Evolutionary conservation across 2,888 invertebrate genomes (phyloP), one percentile per base, ranked within the genome.

Genomic region (Allacma fusca): DNA sequence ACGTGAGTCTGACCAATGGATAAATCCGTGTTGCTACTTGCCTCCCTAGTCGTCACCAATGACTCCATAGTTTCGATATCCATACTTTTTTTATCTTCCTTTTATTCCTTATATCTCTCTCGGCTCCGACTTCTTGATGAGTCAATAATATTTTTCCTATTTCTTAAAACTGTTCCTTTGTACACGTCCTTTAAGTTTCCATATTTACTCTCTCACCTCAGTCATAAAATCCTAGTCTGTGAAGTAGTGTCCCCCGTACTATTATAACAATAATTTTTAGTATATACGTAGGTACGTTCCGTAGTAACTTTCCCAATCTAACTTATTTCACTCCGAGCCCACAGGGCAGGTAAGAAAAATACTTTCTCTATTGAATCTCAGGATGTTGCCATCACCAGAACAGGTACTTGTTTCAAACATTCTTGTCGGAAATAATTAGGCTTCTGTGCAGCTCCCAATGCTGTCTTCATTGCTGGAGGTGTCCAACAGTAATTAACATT

Each of bases 41-140:
- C 77, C 69, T 79, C 79, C 71, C 75, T 74, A 9, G 75, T 79
- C 23, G 79, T 77, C 23, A 77, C 69, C 44, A 79, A 34, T 21
- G 70, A 62, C 64, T 74, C 79, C 71, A 79, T 79, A n/a, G 68
- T 77, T 28, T 29, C 57, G 2, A 50, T 24, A 28, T 69, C 70
- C 40, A 67, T 75, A 1, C n/a, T 21, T 13, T 19, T 69, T 4
- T 4, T n/a, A 1, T 19, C 43, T 19, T 2, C 23, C 44, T 69
- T 43, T 40, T 29, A 1, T 23, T n/a, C 9, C 26, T 28, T 67
- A 26, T 13, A 4, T 28, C 19, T 69, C 21, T 69, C n/a, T 59
- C 59, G 59, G 7, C 2, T n/a, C n/a, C n/a, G n/a, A n/a, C n/a
- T n/a, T n/a, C n/a, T n/a, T n/a, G n/a, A n/a, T n/a, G n/a, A n/a